Percentiles rank a stretch among this genome's conserved stretches.
Conservation (phyloP, 2,797 vertebrate genomes). For the Parauchenoglanis punctatus region DNA sequence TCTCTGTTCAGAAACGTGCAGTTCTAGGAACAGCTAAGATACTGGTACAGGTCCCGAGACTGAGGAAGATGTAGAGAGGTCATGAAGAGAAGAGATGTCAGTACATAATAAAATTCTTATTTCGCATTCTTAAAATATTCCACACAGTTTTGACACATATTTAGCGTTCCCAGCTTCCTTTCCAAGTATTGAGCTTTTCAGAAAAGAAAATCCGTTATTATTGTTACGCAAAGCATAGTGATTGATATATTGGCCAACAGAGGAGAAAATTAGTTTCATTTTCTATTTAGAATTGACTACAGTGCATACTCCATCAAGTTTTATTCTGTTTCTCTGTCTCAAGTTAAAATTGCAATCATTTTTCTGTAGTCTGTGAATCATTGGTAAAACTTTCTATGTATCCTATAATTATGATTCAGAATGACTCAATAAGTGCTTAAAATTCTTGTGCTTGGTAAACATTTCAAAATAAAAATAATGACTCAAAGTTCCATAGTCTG, state of each 20-base stretch:
- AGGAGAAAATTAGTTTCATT: slow-evolving; percentile 37
- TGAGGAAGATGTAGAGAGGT: too few species aligned
- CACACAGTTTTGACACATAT: neutral
- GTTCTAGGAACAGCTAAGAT: too few species aligned
- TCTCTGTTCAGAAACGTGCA: too few species aligned
- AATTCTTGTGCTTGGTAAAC: neutral
- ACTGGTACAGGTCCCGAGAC: too few species aligned
- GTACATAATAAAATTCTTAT: neutral
- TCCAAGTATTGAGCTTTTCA: neutral
- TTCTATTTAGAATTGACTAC: slow-evolving; percentile 16
- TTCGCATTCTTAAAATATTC: neutral
- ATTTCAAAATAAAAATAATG: neutral
- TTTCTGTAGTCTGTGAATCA: neutral
- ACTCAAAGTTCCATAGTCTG: neutral
- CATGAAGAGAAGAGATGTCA: neutral
- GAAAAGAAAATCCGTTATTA: neutral
- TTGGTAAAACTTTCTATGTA: neutral
- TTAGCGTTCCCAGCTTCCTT: neutral
- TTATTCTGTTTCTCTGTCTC: neutral
- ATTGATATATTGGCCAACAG: slow-evolving; percentile 35
- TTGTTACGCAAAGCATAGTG: slow-evolving; percentile 29
- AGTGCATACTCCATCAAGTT: slow-evolving; percentile 11
- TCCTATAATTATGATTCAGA: slow-evolving; percentile 1
- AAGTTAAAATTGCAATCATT: neutral
- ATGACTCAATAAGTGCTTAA: neutral